These are phyloP conservation scores for Phrynosoma platyrhinos DNA, from an alignment of 2,113 vertebrate genomes.

Conservation along the genomic window DNA sequence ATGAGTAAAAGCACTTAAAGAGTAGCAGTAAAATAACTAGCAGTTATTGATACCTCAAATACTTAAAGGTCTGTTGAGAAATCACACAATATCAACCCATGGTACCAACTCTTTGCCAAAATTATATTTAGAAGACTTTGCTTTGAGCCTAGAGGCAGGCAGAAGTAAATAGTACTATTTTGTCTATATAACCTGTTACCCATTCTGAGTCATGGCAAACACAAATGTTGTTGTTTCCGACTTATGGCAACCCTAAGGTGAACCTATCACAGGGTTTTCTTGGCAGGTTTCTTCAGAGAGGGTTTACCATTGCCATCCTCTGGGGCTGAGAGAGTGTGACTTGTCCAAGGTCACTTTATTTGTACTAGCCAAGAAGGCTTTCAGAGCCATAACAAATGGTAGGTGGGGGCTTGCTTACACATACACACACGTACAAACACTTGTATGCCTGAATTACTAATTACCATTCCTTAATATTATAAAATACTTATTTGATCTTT, in stretches of 20 bases:
- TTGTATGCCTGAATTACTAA: not conserved
- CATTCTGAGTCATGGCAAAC: not conserved
- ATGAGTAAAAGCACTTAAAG: not conserved
- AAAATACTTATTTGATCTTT: constrained; percentile 6
- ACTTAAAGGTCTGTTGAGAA: not conserved
- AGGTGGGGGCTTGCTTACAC: too few relatives aligned
- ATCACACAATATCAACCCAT: not conserved
- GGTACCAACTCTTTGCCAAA: not conserved
- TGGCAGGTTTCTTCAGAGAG: too few relatives aligned
- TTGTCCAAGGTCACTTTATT: not conserved
- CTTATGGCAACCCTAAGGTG: too few relatives aligned
- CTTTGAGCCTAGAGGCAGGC: not conserved
- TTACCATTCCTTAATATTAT: not conserved
- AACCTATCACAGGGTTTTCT: too few relatives aligned
- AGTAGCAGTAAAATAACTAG: constrained; percentile 40
- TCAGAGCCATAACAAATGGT: not conserved
- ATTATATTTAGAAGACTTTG: not conserved
- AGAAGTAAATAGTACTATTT: too few relatives aligned
- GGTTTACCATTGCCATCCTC: too few relatives aligned
- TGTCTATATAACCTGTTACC: not conserved
- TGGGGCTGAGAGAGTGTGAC: too few relatives aligned
- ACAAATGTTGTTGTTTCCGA: not conserved
- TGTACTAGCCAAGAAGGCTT: constrained; percentile 7
- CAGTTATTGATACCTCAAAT: constrained; percentile 25
- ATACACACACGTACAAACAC: too few relatives aligned